phyloP scores from a whole-genome alignment of 2,888 invertebrate genomes.

The Chalcis sispes region DNA sequence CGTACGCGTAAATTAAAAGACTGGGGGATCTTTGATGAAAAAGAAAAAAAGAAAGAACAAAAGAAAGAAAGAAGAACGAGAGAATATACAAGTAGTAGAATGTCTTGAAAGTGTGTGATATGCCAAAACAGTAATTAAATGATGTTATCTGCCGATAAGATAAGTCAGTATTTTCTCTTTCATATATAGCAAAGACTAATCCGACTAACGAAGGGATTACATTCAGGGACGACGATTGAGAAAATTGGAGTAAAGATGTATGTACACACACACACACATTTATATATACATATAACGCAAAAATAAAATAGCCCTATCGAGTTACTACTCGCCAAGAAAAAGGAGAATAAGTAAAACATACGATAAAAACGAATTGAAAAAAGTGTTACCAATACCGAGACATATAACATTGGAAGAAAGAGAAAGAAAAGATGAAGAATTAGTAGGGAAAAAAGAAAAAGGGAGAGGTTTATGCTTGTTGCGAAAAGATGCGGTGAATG shows the following conservation, averaged over 20 bases:
- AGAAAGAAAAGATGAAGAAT: constrained; percentile 20
- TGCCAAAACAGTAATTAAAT: constrained; percentile 51
- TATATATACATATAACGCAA: no score
- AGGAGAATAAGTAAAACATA: constrained; percentile 13
- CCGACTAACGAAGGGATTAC: constrained; percentile 53
- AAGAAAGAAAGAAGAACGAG: background rate
- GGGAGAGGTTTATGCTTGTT: constrained; percentile 1
- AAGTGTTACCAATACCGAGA: background rate
- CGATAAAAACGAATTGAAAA: constrained; percentile 10
- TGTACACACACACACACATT: constrained; percentile 1
- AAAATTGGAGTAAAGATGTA: constrained; percentile 35
- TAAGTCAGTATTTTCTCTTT: constrained; percentile 20
- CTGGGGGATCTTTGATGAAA: background rate
- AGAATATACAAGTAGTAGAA: background rate
- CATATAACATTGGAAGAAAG: no score
- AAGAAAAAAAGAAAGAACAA: no score
- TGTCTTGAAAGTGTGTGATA: no score
- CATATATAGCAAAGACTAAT: constrained; percentile 55
- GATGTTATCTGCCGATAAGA: constrained; percentile 51
- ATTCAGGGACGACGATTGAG: background rate
- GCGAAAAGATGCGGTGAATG: background rate
- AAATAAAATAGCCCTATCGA: no score
- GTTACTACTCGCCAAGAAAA: no score
- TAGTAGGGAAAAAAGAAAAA: background rate
- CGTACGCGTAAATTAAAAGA: constrained; percentile 30